Evolutionary conservation across 1,140 invertebrate species (phyloP), one percentile per base, ranked within the genome.

Genomic region (Sitodiplosis mosellana): DNA sequence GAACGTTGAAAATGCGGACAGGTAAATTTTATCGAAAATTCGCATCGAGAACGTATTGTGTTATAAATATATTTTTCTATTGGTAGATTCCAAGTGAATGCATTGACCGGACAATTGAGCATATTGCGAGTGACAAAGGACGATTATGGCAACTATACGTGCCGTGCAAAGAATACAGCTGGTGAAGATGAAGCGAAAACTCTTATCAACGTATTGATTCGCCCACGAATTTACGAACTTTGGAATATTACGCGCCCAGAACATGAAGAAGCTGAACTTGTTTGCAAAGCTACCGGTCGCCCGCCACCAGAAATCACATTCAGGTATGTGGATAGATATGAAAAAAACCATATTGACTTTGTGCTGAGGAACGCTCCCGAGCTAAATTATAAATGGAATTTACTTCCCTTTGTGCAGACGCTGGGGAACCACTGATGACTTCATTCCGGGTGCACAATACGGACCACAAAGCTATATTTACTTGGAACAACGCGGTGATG

Each of bases 71-170:
- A 7, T 27, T 27, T 33, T 2, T n/a, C 2, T 17, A 12, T 38
- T 3, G 5, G 4, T 38, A 70, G 84, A 45, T 88, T 85, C 57
- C 70, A 70, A 20, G 84, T 89, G 0, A 78, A 87, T 56, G 65
- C 76, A 47, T 70, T 71, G 51, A 79, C 73, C 0, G 79, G 79
- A 12, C 53, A 76, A 10, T 60, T 94, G 11, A 80, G 73, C 1
- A 83, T 94, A 50, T 78, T 71, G 33, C 75, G 80, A 53, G 79
- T 91, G 0, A 76, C 78, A 48, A 76, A 78, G 47, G 78, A 78
- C 1, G 87, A 93, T 61, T 75, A 77, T 42, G 84, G 83, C 0
- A 72, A 73, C 27, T 92, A 90, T 57, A 79, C 77, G 40, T 95
- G 91, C 59, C 74, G 75, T 21, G 90, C 89, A 0, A 73, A 70